Evolutionary conservation across 2,888 invertebrate genomes (phyloP).

Genomic region (Cantharis rufa): DNA sequence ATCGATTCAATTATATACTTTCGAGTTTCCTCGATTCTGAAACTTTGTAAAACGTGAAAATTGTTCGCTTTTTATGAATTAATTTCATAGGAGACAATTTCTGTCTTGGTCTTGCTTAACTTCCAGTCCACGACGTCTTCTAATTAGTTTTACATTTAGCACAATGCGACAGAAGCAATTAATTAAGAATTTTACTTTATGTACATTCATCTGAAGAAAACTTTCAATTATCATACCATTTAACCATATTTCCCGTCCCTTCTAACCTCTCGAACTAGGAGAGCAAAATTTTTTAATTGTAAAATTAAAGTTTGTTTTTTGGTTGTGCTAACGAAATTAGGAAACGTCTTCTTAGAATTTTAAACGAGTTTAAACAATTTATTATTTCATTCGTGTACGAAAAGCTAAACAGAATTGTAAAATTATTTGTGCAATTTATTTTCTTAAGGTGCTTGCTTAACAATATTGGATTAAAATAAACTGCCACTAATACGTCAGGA

Average conservation of each 20-base stretch:
- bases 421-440: constrained; percentile 1
- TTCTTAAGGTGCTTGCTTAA: not conserved
- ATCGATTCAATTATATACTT: constrained; percentile 44
- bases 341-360: not conserved
- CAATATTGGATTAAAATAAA: not conserved
- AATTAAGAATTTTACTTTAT: constrained; percentile 17
- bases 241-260: not conserved
- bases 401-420: not conserved
- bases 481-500: not conserved
- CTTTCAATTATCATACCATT: constrained; percentile 6
- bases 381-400: not conserved
- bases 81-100: constrained; percentile 29
- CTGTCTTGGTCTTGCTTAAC: constrained; percentile 23
- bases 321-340: not conserved
- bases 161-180: constrained; percentile 23
- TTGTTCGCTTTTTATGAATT: constrained; percentile 38
- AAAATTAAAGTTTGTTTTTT: not conserved
- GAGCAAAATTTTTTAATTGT: constrained; percentile 15
- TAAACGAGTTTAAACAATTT: not conserved
- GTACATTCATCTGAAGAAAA: constrained; percentile 9
- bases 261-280: not conserved
- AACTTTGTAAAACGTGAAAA: constrained; percentile 41
- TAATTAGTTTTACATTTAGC: constrained; percentile 29
- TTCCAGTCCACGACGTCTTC: constrained; percentile 23
- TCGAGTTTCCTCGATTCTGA: constrained; percentile 38